Percentiles rank a stretch among this genome's conserved stretches.
Evolutionary conservation across 1,140 invertebrate genomes (phyloP).

Genomic region (Colletes gigas): DNA sequence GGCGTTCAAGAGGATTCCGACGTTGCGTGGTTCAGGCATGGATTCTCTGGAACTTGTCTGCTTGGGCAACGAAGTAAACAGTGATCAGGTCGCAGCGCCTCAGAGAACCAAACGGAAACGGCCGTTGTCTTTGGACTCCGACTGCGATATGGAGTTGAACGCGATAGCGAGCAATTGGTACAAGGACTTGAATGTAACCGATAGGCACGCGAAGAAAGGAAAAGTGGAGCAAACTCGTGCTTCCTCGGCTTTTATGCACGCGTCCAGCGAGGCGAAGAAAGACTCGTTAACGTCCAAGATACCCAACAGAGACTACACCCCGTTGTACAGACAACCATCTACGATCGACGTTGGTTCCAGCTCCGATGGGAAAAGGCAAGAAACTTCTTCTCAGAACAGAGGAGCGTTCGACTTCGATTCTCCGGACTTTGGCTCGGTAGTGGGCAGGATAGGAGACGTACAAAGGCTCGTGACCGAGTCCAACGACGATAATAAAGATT

Average conservation of each 20-base stretch:
- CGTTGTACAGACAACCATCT: neutral
- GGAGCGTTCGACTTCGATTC: neutral
- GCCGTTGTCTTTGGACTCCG: neutral
- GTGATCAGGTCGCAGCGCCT: accelerated
- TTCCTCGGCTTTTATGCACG: neutral
- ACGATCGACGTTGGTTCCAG: neutral
- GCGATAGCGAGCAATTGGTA: conserved; percentile 12
- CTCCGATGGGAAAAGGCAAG: neutral
- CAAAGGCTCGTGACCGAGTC: neutral
- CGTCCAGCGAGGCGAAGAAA: neutral
- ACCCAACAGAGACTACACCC: neutral
- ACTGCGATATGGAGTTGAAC: neutral
- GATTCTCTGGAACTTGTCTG: neutral
- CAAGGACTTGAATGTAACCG: neutral
- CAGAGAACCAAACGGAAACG: conserved; percentile 25
- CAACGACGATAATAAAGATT: too few species aligned
- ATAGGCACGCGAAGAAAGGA: neutral
- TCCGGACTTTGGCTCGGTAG: conserved; percentile 7
- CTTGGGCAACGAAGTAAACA: neutral
- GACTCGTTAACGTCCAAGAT: neutral
- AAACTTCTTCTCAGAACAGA: neutral
- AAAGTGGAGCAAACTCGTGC: neutral
- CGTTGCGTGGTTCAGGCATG: neutral
- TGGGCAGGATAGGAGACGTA: conserved; percentile 31
- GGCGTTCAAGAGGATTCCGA: neutral